Evolutionary conservation across 1,140 invertebrate genomes (phyloP).

Genomic region (Zaprionus lachaisei): DNA sequence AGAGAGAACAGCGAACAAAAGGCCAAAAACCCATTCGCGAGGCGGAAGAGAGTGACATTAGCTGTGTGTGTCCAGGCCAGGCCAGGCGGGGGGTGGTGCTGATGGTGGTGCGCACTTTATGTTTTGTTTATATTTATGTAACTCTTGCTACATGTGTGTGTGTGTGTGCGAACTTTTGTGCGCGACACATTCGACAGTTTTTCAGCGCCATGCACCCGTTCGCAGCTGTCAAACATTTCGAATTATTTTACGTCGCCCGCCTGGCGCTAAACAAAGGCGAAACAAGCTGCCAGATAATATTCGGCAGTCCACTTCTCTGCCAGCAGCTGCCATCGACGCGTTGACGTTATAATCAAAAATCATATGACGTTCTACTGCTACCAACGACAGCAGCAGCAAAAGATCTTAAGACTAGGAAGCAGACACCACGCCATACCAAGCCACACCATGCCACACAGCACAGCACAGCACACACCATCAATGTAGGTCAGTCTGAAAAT

Average conservation of each 20-base stretch:
- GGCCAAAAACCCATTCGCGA: slow-evolving; percentile 45
- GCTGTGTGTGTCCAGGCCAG: slow-evolving; percentile 9
- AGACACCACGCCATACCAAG: slow-evolving; percentile 30
- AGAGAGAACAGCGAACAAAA: slow-evolving; percentile 42
- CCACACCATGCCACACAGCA: slow-evolving; percentile 3
- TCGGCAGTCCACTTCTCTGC: background rate
- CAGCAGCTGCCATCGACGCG: slow-evolving; percentile 53
- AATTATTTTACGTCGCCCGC: slow-evolving; percentile 44
- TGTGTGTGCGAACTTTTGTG: slow-evolving; percentile 50
- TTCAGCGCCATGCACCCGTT: slow-evolving; percentile 8
- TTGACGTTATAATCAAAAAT: slow-evolving; percentile 76
- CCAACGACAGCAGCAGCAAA: slow-evolving; percentile 29
- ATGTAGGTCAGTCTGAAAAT: slow-evolving; percentile 79
- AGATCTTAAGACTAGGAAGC: slow-evolving; percentile 40
- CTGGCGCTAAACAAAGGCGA: slow-evolving; percentile 46
- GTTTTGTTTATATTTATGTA: slow-evolving; percentile 18
- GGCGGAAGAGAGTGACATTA: slow-evolving; percentile 57
- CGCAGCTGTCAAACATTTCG: slow-evolving; percentile 61
- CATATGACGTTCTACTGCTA: slow-evolving; percentile 54
- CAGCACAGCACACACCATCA: slow-evolving; percentile 30
- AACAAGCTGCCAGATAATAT: slow-evolving; percentile 17
- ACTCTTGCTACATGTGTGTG: background rate
- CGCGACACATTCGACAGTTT: slow-evolving; percentile 46
- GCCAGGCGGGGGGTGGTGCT: background rate
- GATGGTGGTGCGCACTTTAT: background rate